Base-by-base conservation (phyloP, 2,797 vertebrate species). In the Discoglossus pictus region DNA sequence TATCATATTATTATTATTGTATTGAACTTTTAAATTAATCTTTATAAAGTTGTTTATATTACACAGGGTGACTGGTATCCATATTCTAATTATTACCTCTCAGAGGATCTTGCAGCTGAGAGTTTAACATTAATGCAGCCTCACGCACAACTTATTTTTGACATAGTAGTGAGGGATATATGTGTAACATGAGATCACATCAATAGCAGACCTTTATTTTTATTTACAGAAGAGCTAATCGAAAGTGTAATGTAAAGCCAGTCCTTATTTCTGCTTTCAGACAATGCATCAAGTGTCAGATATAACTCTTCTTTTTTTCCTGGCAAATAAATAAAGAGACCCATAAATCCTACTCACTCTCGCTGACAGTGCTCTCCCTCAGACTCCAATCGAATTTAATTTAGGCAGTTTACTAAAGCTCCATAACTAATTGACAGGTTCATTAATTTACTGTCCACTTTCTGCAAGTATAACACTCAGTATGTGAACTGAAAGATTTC, bases 401-500 rank as follows among this genome's bases (percentile, higher is more conserved):
- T 74, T 27, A 68, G 61, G 39, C 20, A 27, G 15, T 78, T 76
- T 78, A 74, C 68, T 70, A 64, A 53, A 66, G 47, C 51, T 73
- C 61, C 72, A 52, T 74, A 76, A 44, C 70, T 75, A 75, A 79
- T 78, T 73, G 72, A 74, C 68, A 72, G 66, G 51, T 66, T 76
- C 2, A 1, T 76, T 79, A 80, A 73, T 72, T 77, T 73, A 66
- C 65, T 53, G 65, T 68, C 18, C 68, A 13, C 54, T 76, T 36
- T 74, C 71, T 43, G 53, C 36, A 65, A 52, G 13, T 55, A 25
- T 72, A 74, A 66, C 17, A 20, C 58, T 51, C 4, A 56, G 31
- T 64, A 68, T 42, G 64, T 20, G 21, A 73, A 66, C 46, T 43
- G 25, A 34, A 43, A 13, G n/a, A 63, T 70, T 42, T 21, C 35